Conservation (phyloP, 2,888 invertebrate species). For the Drosophila macrospina region DNA sequence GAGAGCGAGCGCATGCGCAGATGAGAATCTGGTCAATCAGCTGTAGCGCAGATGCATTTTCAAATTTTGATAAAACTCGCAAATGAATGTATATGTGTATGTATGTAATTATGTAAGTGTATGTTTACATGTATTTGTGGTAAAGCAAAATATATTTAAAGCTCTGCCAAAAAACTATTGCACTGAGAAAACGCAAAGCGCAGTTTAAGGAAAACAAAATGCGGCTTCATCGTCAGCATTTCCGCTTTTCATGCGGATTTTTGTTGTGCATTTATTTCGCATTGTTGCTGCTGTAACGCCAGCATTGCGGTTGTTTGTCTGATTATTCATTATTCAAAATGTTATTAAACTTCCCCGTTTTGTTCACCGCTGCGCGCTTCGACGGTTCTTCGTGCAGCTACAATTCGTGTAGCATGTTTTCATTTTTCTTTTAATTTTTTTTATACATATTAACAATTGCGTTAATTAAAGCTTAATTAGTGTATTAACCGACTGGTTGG, state of each 20-base stretch:
- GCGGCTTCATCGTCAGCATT: conserved; percentile 66
- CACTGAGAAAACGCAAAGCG: conserved; percentile 39
- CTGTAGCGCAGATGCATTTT: conserved; percentile 22
- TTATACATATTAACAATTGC: conserved; percentile 52
- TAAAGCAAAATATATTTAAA: conserved; percentile 47
- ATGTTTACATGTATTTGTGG: conserved; percentile 2
- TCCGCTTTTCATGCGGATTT: conserved; percentile 72
- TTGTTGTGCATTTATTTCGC: conserved; percentile 65
- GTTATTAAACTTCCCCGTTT: conserved; percentile 79
- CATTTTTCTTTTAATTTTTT: conserved; percentile 21
- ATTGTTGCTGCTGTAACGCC: conserved; percentile 36
- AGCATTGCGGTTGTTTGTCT: conserved; percentile 36
- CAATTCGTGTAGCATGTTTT: conserved; percentile 45
- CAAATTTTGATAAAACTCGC: conserved; percentile 43
- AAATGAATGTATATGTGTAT: conserved; percentile 1
- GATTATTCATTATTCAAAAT: conserved; percentile 67
- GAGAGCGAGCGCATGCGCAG: conserved; percentile 32
- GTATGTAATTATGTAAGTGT: conserved; percentile 9
- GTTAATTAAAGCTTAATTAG: conserved; percentile 77
- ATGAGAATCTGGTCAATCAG: conserved; percentile 71
- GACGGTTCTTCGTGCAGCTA: conserved; percentile 59
- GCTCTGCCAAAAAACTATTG: conserved; percentile 38
- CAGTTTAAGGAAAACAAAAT: conserved; percentile 78
- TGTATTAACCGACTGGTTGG: conserved; percentile 45
- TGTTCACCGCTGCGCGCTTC: conserved; percentile 43